phyloP scores from a whole-genome alignment of 1,140 invertebrate genomes.

The Sweltsa coloradensis region DNA sequence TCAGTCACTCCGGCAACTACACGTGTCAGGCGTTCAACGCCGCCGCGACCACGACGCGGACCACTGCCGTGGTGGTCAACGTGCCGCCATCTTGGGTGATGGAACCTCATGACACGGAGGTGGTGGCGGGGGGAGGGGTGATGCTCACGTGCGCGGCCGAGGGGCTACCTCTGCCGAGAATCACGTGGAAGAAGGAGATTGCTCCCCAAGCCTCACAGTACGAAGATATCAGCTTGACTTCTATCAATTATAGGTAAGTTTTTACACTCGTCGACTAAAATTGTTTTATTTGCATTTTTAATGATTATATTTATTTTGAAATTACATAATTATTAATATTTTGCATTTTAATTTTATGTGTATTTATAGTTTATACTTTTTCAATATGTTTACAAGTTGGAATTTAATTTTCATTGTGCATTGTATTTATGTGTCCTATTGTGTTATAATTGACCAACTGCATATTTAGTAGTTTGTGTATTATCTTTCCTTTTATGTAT shows the following conservation, averaged over 20 bases:
- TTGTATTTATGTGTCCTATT: too few relatives aligned
- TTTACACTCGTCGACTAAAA: neutral
- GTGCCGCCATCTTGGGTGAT: conserved; percentile 75
- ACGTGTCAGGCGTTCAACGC: conserved; percentile 68
- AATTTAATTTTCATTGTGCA: too few relatives aligned
- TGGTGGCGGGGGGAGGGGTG: conserved; percentile 63
- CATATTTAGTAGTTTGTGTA: too few relatives aligned
- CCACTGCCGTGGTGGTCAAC: conserved; percentile 68
- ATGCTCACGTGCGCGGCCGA: conserved; percentile 70
- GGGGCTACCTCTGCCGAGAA: conserved; percentile 65
- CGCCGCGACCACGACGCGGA: conserved; percentile 63
- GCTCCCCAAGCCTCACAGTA: conserved; percentile 29
- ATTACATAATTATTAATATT: too few relatives aligned
- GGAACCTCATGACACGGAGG: conserved; percentile 65
- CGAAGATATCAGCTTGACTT: conserved; percentile 1
- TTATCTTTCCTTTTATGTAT: too few relatives aligned
- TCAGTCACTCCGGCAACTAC: conserved; percentile 64
- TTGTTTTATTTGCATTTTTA: neutral
- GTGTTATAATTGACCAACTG: too few relatives aligned
- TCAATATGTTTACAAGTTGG: too few relatives aligned
- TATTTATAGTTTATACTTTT: too few relatives aligned
- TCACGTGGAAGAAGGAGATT: conserved; percentile 69
- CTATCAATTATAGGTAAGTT: conserved; percentile 5
- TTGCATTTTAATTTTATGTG: too few relatives aligned
- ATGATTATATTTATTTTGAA: too few relatives aligned